phyloP scores from a whole-genome alignment of 2,113 vertebrate genomes.

The Triplophysa dalaica region DNA sequence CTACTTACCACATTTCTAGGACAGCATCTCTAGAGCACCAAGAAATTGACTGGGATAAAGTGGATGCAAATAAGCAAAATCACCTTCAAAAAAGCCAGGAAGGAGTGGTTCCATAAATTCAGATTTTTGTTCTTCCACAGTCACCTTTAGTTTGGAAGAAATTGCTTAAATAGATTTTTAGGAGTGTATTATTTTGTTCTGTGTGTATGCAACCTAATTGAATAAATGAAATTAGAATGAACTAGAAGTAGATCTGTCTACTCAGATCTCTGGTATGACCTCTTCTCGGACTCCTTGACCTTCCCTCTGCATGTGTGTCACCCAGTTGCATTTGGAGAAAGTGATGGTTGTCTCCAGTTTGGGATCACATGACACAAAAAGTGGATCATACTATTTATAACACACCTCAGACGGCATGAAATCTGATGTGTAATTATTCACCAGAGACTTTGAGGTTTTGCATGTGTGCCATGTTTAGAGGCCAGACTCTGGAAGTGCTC shows the following conservation, averaged over 20 bases:
- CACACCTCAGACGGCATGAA: conserved; percentile 22
- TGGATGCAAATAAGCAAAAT: neutral
- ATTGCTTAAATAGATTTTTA: no score
- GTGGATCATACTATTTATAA: conserved; percentile 41
- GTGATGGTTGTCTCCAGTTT: neutral
- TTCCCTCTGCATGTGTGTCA: no score
- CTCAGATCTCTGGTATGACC: neutral
- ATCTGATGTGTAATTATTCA: conserved; percentile 29
- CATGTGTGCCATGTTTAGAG: conserved; percentile 13
- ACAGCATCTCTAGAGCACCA: neutral
- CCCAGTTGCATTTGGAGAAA: conserved; percentile 1
- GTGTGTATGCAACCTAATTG: no score
- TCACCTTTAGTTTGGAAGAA: no score
- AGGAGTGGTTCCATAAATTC: neutral
- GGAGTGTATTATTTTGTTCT: no score
- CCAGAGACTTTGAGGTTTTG: neutral
- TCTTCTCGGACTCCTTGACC: neutral
- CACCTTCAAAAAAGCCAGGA: neutral
- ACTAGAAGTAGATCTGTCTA: neutral
- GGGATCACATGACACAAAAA: conserved; percentile 6
- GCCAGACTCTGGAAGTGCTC: neutral
- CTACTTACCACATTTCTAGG: neutral
- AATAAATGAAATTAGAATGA: no score
- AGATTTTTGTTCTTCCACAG: neutral
- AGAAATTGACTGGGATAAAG: neutral